Percentiles rank a stretch among this genome's conserved stretches.
Evolutionary conservation across 2,888 invertebrate species (phyloP).

Genomic region (Chrysopilus asiliformis): DNA sequence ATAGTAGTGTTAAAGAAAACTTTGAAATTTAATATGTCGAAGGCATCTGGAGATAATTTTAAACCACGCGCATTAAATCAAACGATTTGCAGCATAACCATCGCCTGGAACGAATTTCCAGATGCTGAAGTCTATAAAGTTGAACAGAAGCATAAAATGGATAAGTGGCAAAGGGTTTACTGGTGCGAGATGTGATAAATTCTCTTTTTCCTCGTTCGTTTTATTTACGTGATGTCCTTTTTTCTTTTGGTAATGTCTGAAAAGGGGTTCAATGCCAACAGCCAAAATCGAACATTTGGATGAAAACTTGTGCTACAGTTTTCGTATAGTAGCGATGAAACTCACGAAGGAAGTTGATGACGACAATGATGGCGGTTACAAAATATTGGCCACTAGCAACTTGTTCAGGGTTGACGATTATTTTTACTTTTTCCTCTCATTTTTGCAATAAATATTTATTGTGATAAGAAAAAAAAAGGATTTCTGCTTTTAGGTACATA

Average conservation of each 20-base stretch:
- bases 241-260: not conserved
- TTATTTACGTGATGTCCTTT: not conserved
- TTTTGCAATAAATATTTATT: too few species aligned
- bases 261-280: slow-evolving; percentile 13
- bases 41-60: too few species aligned
- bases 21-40: too few species aligned
- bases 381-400: too few species aligned
- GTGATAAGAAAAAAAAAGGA: too few species aligned
- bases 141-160: slow-evolving; percentile 24
- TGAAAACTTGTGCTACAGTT: slow-evolving; percentile 30
- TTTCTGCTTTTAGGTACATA: slow-evolving; percentile 24
- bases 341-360: slow-evolving; percentile 17
- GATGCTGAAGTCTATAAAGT: slow-evolving; percentile 28
- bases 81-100: slow-evolving; percentile 24
- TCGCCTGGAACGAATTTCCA: slow-evolving; percentile 25
- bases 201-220: not conserved
- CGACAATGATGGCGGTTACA: too few species aligned
- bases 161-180: slow-evolving; percentile 27
- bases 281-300: slow-evolving; percentile 24
- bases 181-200: slow-evolving; percentile 20
- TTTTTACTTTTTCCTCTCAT: too few species aligned
- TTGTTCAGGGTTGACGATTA: too few species aligned
- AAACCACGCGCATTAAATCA: slow-evolving; percentile 22
- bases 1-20: too few species aligned
- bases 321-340: slow-evolving; percentile 27